These are phyloP conservation scores for Iselma pallidipennis DNA, from an alignment of 2,888 invertebrate species.

Conservation along the genomic window DNA sequence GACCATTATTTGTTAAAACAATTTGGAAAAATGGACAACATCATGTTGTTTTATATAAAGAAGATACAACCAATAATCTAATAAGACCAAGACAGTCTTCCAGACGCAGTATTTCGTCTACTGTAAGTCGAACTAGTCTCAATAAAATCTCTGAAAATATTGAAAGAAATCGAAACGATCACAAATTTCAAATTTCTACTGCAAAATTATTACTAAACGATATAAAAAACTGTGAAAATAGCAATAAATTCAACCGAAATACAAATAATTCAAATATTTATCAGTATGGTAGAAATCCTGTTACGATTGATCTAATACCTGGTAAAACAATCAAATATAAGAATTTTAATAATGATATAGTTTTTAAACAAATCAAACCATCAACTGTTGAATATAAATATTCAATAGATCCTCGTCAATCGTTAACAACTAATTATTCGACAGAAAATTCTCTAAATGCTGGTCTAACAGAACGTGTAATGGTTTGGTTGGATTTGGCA, in stretches of 20 bases:
- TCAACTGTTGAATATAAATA: background rate
- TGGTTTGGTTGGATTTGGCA: conserved; percentile 77
- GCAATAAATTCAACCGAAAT: background rate
- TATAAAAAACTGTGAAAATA: background rate
- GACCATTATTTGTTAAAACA: conserved; percentile 61
- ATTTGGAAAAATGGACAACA: conserved; percentile 74
- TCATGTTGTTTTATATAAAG: conserved; percentile 67
- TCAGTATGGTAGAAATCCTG: background rate
- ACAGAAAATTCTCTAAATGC: background rate
- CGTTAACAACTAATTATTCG: background rate
- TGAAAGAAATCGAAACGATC: too few species aligned
- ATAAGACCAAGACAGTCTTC: background rate
- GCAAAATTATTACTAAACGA: background rate
- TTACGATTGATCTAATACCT: background rate
- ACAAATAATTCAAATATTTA: background rate
- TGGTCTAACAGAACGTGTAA: conserved; percentile 61
- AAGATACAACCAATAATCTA: conserved; percentile 55
- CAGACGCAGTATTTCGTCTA: background rate
- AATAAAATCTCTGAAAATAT: background rate
- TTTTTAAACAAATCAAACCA: conserved; percentile 39
- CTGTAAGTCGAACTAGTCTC: background rate
- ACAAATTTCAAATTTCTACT: background rate
- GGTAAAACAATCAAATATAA: background rate
- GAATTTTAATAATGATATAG: conserved; percentile 52
- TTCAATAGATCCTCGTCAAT: background rate